Percentiles rank a stretch among this genome's conserved stretches.
Conservation (phyloP, 2,113 vertebrate genomes). For the Onychostoma macrolepis region DNA sequence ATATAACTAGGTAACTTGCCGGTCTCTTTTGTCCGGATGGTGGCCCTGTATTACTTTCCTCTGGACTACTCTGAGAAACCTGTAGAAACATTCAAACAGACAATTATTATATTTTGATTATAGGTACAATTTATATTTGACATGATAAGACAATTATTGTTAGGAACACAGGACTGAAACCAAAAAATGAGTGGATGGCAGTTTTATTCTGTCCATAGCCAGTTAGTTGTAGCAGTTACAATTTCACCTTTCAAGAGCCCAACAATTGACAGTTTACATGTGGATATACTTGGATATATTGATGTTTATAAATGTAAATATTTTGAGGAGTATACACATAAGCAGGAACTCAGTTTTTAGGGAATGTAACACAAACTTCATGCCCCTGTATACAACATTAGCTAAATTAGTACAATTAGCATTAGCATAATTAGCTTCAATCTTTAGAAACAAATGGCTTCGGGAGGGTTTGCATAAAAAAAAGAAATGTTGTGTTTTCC, state of each 20-base stretch:
- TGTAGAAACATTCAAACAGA: slow-evolving; percentile 21
- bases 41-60: slow-evolving; percentile 21
- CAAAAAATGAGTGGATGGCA: background rate
- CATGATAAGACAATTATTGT: background rate
- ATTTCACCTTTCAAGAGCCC: background rate
- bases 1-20: slow-evolving; percentile 29
- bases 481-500: background rate
- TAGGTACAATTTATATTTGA: background rate
- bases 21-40: slow-evolving; percentile 43
- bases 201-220: background rate
- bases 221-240: background rate
- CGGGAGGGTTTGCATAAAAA: background rate
- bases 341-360: background rate
- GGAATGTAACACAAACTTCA: background rate
- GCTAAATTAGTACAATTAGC: background rate
- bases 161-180: background rate
- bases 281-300: background rate
- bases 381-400: background rate
- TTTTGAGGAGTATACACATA: background rate
- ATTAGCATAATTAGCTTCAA: background rate
- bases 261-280: background rate
- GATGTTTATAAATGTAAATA: background rate
- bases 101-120: background rate
- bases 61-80: slow-evolving; percentile 26
- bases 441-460: background rate